Evolutionary conservation across 2,113 vertebrate species (phyloP).

Genomic region (Grammatotria lemairii): DNA sequence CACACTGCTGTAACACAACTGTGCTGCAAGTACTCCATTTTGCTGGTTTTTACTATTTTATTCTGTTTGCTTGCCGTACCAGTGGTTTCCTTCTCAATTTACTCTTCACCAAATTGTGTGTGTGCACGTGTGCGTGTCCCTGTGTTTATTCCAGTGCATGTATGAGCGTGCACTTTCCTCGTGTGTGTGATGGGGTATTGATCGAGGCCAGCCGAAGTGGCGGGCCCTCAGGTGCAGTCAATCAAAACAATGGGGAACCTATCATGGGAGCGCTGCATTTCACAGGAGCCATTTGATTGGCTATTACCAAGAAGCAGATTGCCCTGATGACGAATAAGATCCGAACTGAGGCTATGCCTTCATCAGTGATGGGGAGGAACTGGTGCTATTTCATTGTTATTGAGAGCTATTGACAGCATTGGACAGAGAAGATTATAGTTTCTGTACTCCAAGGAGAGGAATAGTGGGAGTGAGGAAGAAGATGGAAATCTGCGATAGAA

Average conservation of each 20-base stretch:
- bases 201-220: conserved; percentile 52
- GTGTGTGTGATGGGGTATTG: conserved; percentile 60
- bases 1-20: not conserved
- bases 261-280: conserved; percentile 51
- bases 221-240: conserved; percentile 61
- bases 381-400: conserved; percentile 62
- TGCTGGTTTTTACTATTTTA: not conserved
- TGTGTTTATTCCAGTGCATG: conserved; percentile 28
- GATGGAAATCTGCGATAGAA: conserved; percentile 25
- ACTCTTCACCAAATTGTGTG: conserved; percentile 17
- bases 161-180: not conserved
- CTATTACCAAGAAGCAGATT: conserved; percentile 63
- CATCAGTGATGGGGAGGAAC: conserved; percentile 55
- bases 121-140: not conserved
- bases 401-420: conserved; percentile 65
- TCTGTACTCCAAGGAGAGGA: conserved; percentile 34
- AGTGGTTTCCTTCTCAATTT: conserved; percentile 27
- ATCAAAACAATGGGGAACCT: conserved; percentile 66
- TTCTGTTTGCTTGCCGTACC: conserved; percentile 9
- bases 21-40: not conserved
- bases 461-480: not conserved
- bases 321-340: conserved; percentile 61
- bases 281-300: conserved; percentile 59
- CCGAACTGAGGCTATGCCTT: conserved; percentile 41
- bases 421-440: conserved; percentile 57